A percentile compares a stretch with the other conserved stretches of the same genome.
Evolutionary conservation across 2,888 invertebrate species (phyloP).

Genomic region (Harpagoxenus sublaevis): DNA sequence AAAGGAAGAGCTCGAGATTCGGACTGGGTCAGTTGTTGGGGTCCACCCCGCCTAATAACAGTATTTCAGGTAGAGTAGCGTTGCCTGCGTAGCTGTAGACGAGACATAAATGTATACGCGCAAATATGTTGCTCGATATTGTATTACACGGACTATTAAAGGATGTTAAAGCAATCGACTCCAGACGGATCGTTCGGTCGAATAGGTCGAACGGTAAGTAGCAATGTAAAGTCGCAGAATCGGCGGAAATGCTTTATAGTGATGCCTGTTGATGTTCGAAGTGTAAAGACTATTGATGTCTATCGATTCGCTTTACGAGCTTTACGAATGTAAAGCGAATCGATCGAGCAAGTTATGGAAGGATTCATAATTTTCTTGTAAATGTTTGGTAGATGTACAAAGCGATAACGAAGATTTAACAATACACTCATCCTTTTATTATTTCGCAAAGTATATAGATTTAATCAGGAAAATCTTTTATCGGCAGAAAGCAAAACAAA

Average conservation of each 20-base stretch:
- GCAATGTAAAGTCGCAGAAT: constrained; percentile 4
- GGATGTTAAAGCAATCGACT: constrained; percentile 68
- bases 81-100: constrained; percentile 66
- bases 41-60: constrained; percentile 88
- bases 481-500: neutral
- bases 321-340: neutral
- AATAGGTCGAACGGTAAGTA: constrained; percentile 46
- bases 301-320: neutral
- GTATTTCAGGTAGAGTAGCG: constrained; percentile 89
- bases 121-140: constrained; percentile 64
- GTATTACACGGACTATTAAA: constrained; percentile 65
- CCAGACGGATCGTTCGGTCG: constrained; percentile 70
- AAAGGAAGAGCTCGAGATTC: constrained; percentile 96
- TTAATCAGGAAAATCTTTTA: neutral
- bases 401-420: neutral
- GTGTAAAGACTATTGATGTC: neutral
- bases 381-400: neutral
- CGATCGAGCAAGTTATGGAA: neutral
- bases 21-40: constrained; percentile 95
- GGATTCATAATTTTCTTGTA: neutral
- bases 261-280: neutral
- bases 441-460: neutral
- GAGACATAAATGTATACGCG: constrained; percentile 60
- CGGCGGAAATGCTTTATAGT: neutral
- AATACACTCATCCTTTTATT: neutral